Evolutionary conservation across 1,140 invertebrate genomes (phyloP).

Genomic region (Agrilus planipennis): DNA sequence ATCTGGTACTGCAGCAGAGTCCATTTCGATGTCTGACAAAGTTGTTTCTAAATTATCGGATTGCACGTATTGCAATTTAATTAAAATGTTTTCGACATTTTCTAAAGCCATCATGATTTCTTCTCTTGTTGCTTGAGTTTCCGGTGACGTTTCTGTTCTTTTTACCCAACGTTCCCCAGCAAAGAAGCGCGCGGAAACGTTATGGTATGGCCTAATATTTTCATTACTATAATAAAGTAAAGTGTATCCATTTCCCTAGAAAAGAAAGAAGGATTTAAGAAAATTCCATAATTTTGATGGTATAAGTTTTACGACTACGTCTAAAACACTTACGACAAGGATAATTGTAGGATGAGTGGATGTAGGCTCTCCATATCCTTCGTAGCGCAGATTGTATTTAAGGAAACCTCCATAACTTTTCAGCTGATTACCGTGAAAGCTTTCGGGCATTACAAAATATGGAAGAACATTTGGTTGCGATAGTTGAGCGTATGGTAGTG

Average conservation of each 20-base stretch:
- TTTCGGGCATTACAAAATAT: slow-evolving; percentile 62
- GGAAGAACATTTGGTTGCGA: slow-evolving; percentile 38
- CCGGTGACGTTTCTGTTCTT: slow-evolving; percentile 33
- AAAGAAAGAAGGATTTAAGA: slow-evolving; percentile 2
- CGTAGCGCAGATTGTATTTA: slow-evolving; percentile 60
- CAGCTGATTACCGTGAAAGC: slow-evolving; percentile 66
- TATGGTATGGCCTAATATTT: slow-evolving; percentile 25
- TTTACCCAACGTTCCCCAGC: slow-evolving; percentile 67
- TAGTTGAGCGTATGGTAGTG: slow-evolving; percentile 24
- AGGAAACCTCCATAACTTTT: slow-evolving; percentile 83
- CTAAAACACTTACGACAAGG: slow-evolving; percentile 53
- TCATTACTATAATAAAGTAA: slow-evolving; percentile 47
- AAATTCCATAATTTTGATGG: too few species aligned
- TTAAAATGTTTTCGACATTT: slow-evolving; percentile 71
- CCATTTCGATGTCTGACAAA: slow-evolving; percentile 66
- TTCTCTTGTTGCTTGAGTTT: slow-evolving; percentile 61
- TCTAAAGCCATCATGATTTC: slow-evolving; percentile 89
- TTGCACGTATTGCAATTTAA: slow-evolving; percentile 61
- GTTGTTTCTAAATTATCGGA: slow-evolving; percentile 55
- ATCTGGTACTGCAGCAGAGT: slow-evolving; percentile 60
- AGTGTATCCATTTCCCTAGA: slow-evolving; percentile 52
- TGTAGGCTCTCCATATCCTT: slow-evolving; percentile 40
- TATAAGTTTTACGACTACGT: too few species aligned
- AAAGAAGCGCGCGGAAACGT: slow-evolving; percentile 55
- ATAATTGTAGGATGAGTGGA: slow-evolving; percentile 69